These are phyloP conservation scores for Pseudopleuronectes americanus DNA, from an alignment of 2,797 vertebrate genomes.

Conservation along the genomic window DNA sequence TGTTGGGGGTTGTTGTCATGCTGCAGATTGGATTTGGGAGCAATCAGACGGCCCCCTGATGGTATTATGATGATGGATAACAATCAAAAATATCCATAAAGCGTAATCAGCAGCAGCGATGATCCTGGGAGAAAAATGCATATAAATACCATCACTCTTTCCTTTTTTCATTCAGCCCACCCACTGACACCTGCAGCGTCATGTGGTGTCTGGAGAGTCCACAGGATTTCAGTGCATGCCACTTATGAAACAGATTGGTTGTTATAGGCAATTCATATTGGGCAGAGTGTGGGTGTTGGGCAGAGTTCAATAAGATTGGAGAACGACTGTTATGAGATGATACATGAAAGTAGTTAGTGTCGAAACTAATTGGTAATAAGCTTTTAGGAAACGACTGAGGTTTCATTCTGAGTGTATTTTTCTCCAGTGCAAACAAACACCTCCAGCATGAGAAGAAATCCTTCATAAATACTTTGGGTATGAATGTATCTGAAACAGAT, in stretches of 20 bases:
- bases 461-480: background rate
- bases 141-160: conserved; percentile 16
- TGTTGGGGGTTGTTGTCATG: background rate
- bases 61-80: background rate
- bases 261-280: background rate
- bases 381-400: conserved; percentile 4
- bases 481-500: conserved; percentile 29
- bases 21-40: background rate
- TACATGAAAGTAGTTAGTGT: background rate
- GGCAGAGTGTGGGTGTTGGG: background rate
- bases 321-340: conserved; percentile 8
- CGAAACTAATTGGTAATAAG: background rate
- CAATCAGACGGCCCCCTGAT: background rate
- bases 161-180: conserved; percentile 13
- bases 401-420: conserved; percentile 11
- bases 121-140: conserved; percentile 3
- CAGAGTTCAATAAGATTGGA: background rate
- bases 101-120: background rate
- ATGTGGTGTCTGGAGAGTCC: background rate
- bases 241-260: background rate
- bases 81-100: background rate
- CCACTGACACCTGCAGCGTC: conserved; percentile 22
- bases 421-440: conserved; percentile 1
- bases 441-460: conserved; percentile 20
- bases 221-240: background rate